These are phyloP conservation scores for Tympanuchus pallidicinctus DNA, from an alignment of 2,113 vertebrate species.

Conservation along the genomic window DNA sequence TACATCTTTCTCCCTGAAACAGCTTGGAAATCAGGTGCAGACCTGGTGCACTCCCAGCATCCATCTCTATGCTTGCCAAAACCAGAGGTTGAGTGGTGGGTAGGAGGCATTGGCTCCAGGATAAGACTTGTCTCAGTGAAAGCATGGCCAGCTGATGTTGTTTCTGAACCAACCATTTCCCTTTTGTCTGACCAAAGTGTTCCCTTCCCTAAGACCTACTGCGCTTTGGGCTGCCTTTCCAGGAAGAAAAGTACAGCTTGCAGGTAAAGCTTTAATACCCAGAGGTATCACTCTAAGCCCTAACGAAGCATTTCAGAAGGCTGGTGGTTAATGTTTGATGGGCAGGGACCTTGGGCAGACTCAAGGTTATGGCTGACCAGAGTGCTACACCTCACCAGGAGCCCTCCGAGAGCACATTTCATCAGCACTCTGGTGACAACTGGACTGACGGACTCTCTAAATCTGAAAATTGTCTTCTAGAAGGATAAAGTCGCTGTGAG, in stretches of 20 bases:
- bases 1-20: not conserved
- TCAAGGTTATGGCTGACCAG: not conserved
- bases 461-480: not conserved
- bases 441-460: not conserved
- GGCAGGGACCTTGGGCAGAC: not conserved
- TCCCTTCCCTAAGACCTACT: not conserved
- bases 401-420: not conserved
- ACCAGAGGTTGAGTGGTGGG: not conserved
- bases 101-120: not conserved
- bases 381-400: not conserved
- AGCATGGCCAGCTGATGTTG: no score
- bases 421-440: not conserved
- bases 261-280: constrained; percentile 21
- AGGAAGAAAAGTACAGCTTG: not conserved
- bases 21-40: not conserved
- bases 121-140: not conserved
- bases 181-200: not conserved
- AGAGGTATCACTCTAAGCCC: not conserved
- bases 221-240: not conserved
- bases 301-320: not conserved
- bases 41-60: not conserved
- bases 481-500: no score
- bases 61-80: not conserved
- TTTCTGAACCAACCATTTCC: not conserved
- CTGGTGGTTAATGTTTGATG: not conserved